Base-by-base conservation (phyloP, 2,888 invertebrate genomes). In the Kuschelorhynchus macadamiae region DNA sequence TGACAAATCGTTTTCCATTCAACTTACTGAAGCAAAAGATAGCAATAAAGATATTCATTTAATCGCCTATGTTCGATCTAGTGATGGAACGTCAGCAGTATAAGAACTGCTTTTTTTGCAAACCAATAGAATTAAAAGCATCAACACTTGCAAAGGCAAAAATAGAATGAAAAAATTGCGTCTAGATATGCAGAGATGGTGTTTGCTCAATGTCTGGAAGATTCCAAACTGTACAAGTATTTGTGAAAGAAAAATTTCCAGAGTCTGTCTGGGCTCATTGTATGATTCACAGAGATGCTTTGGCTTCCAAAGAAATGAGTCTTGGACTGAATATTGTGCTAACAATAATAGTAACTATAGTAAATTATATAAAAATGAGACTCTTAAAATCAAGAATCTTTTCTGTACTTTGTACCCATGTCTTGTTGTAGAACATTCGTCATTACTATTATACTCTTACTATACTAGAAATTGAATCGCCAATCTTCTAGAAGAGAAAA, bases 211-310 rank as follows among this genome's bases (percentile, higher is more conserved):
- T 63, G 53, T 57, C 60, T 62, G 53, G 53, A 50, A 57, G 62
- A 42, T 70, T 63, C 33, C 47, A 59, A 67, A 61, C 61, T 53
- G 17, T 70, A 46, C 9, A 46, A 46, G 21, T n/a, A 46, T n/a
- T 56, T 61, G 30, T 68, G 49, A 60, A 56, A 61, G 47, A 61
- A 55, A 68, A 60, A 67, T 62, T 49, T 57, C 63, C 62, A 62
- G 62, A 63, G 30, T 66, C 52, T 57, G 50, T 71, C 65, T 71
- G 63, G 55, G 67, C 70, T 59, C 71, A 74, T 61, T 74, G 72
- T 62, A 70, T 46, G 46, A 21, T 20, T 12, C 21, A 46, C 21
- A 59, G 55, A 60, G 59, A 60, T 46, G 62, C 68, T 61, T 62
- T 62, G 49, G 68, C 68, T 52, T 52, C 71, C 53, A 71, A 69